phyloP scores from a whole-genome alignment of 2,888 invertebrate genomes.

The Candidula unifasciata region DNA sequence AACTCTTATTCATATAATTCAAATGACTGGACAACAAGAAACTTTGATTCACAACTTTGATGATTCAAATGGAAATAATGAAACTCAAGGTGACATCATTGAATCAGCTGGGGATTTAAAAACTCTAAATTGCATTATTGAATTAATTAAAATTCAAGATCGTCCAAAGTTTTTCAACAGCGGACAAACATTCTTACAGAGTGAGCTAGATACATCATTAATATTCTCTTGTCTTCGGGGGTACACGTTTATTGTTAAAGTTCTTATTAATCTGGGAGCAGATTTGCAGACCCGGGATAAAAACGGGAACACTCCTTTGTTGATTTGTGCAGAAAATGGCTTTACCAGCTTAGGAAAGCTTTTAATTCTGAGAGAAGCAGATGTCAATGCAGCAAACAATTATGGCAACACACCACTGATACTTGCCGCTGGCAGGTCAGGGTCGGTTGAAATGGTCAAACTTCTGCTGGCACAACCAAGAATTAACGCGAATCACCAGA shows the following conservation, averaged over 20 bases:
- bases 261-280: background rate
- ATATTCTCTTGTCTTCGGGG: background rate
- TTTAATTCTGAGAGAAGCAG: constrained; percentile 4
- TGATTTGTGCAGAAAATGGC: constrained; percentile 5
- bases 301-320: background rate
- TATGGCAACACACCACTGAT: background rate
- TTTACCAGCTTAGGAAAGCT: background rate
- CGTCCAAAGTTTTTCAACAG: background rate
- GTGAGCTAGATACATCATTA: background rate
- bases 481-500: background rate
- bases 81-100: no score
- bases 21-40: no score
- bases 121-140: background rate
- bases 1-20: no score
- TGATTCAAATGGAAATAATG: no score
- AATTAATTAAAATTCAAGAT: background rate
- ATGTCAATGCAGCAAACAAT: background rate
- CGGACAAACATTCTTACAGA: background rate
- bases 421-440: background rate
- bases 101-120: no score
- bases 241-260: background rate
- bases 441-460: background rate
- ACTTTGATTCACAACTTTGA: no score
- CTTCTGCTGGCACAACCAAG: background rate
- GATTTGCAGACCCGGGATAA: background rate